A percentile compares a stretch with the other conserved stretches of the same genome.
These are phyloP conservation scores for Lordiphosa clarofinis DNA, from an alignment of 1,140 invertebrate genomes.

Conservation along the genomic window DNA sequence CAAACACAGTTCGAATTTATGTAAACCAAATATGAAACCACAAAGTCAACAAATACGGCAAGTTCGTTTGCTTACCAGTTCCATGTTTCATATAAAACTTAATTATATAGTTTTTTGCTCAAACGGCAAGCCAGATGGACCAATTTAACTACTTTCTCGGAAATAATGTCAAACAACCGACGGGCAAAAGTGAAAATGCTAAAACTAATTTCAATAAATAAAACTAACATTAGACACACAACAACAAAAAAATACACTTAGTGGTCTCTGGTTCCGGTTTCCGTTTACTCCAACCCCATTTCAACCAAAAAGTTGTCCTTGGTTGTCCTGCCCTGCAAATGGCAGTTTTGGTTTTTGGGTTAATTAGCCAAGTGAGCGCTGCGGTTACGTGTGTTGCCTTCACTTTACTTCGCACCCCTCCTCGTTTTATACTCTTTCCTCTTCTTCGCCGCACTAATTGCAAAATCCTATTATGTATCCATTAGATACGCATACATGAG, in stretches of 20 bases:
- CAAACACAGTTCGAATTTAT: no score
- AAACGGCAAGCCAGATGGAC: no score
- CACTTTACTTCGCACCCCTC: slow-evolving; percentile 1
- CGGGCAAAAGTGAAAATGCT: slow-evolving; percentile 32
- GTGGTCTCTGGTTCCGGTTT: slow-evolving; percentile 41
- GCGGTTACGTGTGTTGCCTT: slow-evolving; percentile 61
- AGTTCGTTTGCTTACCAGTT: no score
- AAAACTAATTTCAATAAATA: slow-evolving; percentile 71
- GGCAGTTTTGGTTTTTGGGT: slow-evolving; percentile 68
- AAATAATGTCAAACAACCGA: slow-evolving; percentile 22
- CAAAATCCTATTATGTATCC: slow-evolving; percentile 78
- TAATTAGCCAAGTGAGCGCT: slow-evolving; percentile 69
- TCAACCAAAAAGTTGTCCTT: slow-evolving; percentile 9
- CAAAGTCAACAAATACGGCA: no score
- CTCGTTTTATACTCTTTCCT: slow-evolving; percentile 1
- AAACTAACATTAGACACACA: slow-evolving; percentile 56
- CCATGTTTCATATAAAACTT: no score
- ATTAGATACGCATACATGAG: slow-evolving; percentile 66
- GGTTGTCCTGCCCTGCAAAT: slow-evolving; percentile 55
- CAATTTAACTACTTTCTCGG: background rate
- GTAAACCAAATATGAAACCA: no score
- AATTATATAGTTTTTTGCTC: no score
- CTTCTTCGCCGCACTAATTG: slow-evolving; percentile 56
- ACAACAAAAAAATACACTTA: slow-evolving; percentile 40
- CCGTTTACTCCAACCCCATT: slow-evolving; percentile 10